A percentile compares a stretch with the other conserved stretches of the same genome.
Evolutionary conservation across 2,797 vertebrate species (phyloP).

Genomic region (Takifugu ocellatus): DNA sequence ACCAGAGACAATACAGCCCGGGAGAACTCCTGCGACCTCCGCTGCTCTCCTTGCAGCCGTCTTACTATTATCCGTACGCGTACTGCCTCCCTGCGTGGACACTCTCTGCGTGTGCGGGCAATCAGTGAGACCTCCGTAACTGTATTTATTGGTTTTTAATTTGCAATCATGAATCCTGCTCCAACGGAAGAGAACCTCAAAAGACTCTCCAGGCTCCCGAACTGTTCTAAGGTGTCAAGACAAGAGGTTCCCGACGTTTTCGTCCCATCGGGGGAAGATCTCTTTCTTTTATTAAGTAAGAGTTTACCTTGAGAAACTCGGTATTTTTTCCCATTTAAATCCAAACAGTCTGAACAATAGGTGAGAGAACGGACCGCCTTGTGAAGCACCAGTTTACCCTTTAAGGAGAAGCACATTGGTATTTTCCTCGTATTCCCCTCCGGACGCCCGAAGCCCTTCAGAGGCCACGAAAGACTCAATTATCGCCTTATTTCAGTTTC

Average conservation of each 20-base stretch:
- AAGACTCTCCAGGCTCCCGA: background rate
- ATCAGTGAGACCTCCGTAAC: conserved; percentile 68
- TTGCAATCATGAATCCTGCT: conserved; percentile 2
- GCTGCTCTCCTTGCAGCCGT: conserved; percentile 81
- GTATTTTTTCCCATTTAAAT: conserved; percentile 7
- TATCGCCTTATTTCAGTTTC: conserved; percentile 59
- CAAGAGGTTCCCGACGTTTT: no score
- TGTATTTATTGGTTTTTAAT: conserved; percentile 70
- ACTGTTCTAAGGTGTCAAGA: no score
- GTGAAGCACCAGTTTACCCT: conserved; percentile 31
- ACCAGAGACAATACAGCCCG: conserved; percentile 95
- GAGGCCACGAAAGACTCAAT: conserved; percentile 39
- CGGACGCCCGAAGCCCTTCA: conserved; percentile 38
- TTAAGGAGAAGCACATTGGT: conserved; percentile 28
- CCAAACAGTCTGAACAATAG: conserved; percentile 10
- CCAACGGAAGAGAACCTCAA: background rate
- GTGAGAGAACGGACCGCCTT: conserved; percentile 29
- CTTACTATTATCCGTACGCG: conserved; percentile 93
- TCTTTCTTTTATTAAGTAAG: no score
- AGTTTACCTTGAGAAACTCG: no score
- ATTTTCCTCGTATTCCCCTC: conserved; percentile 37
- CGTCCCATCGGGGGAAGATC: no score
- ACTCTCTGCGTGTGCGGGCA: conserved; percentile 85
- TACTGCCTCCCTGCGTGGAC: conserved; percentile 98
- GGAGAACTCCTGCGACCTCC: conserved; percentile 92